Conservation (phyloP, 2,797 vertebrate species). For the Pelochelys cantorii region DNA sequence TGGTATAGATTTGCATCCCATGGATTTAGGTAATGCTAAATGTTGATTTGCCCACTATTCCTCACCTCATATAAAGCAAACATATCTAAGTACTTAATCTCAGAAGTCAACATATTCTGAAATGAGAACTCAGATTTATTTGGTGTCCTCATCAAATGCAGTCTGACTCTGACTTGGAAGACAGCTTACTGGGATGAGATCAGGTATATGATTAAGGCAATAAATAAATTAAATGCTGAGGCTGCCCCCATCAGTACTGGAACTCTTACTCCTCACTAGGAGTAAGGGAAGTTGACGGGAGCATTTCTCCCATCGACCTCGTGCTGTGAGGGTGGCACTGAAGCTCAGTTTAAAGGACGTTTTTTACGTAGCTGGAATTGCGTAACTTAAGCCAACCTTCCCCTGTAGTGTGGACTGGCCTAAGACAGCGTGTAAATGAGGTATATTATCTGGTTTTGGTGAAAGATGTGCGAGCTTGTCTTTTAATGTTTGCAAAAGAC, state of each 20-base stretch:
- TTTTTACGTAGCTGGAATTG: too few relatives aligned
- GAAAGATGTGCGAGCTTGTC: not conserved
- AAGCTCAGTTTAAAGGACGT: too few relatives aligned
- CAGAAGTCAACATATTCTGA: slow-evolving; percentile 22
- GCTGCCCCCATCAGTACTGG: too few relatives aligned
- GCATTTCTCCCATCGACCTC: too few relatives aligned
- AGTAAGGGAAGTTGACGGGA: too few relatives aligned
- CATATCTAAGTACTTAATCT: slow-evolving; percentile 25
- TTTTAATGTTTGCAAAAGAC: slow-evolving; percentile 15
- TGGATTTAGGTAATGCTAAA: slow-evolving; percentile 40
- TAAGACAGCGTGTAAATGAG: not conserved
- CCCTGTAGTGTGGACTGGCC: too few relatives aligned
- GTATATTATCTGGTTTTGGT: rapidly evolving
- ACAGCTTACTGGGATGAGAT: slow-evolving; percentile 4
- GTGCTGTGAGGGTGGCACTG: too few relatives aligned
- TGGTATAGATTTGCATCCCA: not conserved
- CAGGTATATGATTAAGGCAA: not conserved
- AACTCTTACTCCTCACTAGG: too few relatives aligned
- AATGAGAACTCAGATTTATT: slow-evolving; percentile 17
- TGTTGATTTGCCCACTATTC: slow-evolving; percentile 21
- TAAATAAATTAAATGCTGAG: too few relatives aligned
- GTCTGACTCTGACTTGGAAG: not conserved
- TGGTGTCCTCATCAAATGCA: not conserved
- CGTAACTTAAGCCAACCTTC: too few relatives aligned
- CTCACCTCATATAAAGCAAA: slow-evolving; percentile 38